Evolutionary conservation across 1,140 invertebrate genomes (phyloP).

Genomic region (Paraescarpia echinospica): DNA sequence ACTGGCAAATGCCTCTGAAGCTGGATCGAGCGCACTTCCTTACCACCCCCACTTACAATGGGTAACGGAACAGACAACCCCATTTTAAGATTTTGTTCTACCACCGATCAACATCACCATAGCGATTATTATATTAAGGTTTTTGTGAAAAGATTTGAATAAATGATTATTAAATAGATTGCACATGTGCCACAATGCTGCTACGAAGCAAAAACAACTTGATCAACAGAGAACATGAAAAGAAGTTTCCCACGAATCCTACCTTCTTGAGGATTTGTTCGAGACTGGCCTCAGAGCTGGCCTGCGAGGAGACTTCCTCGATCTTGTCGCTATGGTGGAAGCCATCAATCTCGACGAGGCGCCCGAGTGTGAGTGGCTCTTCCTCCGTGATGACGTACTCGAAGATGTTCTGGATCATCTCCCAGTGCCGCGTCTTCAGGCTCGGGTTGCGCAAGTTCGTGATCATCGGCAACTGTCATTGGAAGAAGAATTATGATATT

Average conservation of each 20-base stretch:
- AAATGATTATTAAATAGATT: no score
- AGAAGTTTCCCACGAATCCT: conserved; percentile 39
- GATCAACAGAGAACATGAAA: no score
- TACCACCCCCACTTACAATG: no score
- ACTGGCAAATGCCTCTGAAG: no score
- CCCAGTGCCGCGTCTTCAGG: conserved; percentile 57
- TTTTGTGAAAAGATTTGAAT: no score
- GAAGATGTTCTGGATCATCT: conserved; percentile 52
- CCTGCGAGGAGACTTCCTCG: conserved; percentile 80
- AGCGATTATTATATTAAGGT: no score
- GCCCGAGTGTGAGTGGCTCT: conserved; percentile 56
- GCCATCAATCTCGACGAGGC: conserved; percentile 60
- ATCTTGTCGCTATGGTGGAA: conserved; percentile 74
- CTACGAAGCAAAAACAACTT: no score
- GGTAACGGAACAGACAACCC: no score
- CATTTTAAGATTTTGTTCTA: no score
- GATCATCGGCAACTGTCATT: conserved; percentile 59
- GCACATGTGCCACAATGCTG: no score
- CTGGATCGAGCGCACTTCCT: no score
- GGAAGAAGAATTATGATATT: not conserved
- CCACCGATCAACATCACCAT: no score
- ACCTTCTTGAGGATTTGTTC: conserved; percentile 76
- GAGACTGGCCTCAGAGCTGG: conserved; percentile 79
- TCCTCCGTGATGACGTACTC: conserved; percentile 50
- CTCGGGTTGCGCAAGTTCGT: conserved; percentile 56